Evolutionary conservation across 2,888 invertebrate species (phyloP), one percentile per base, ranked within the genome.

Genomic region (Caenorhabditis sp.): DNA sequence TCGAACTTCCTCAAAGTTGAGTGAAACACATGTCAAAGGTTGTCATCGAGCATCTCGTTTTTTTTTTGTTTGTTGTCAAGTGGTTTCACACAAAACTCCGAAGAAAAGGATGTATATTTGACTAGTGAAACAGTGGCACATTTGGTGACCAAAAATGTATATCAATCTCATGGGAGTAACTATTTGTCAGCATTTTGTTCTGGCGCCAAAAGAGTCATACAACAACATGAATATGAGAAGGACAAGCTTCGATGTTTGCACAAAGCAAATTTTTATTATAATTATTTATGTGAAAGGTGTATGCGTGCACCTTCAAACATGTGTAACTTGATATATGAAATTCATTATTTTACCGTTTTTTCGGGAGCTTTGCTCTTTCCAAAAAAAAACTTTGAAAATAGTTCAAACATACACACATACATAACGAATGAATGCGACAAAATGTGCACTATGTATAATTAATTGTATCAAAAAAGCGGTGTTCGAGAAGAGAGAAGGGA

Each of bases 131-230:
- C 31, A 31, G 31, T 31, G 43, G 43, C 43, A 43, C 43, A 43
- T 43, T 43, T 43, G 43, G 43, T 43, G 43, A 43, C 43, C 43
- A 43, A 43, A 43, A 43, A 43, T 43, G 43, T 43, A 43, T 43
- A 43, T 43, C 43, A 43, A 43, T 17, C 43, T 43, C 43, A 43
- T 43, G 43, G 43, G 43, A 43, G 14, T 17, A 43, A 43, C 43
- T 43, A 43, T 43, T 43, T 43, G 43, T 43, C 43, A 43, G 43
- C 43, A 43, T 43, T 43, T 43, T 43, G 17, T 43, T 43, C 17
- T 17, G 43, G 43, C 43, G 43, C 12, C 43, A 43, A 43, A 43
- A 43, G 43, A 43, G 43, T 43, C 43, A 43, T 17, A 43, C 43
- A 43, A 43, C 17, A 31, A 43, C 17, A 43, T 43, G 43, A 43